Conservation (phyloP, 1,140 invertebrate genomes). For the Aphelenchoides avenae region DNA sequence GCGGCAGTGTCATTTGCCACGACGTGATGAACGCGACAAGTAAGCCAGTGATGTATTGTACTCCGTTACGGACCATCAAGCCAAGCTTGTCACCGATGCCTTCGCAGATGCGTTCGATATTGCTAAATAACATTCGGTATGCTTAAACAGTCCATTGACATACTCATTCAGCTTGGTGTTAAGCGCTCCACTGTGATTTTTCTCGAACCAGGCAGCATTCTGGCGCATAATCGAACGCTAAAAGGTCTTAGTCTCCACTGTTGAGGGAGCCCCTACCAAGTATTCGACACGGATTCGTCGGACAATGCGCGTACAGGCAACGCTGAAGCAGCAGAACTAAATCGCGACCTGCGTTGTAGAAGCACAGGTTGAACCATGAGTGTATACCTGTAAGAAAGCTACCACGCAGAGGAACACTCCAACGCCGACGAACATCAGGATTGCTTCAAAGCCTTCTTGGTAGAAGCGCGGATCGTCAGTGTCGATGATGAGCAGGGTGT, state of each 20-base stretch:
- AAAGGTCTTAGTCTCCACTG: too few relatives aligned
- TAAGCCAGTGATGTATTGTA: slow-evolving; percentile 36
- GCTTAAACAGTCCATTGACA: slow-evolving; percentile 61
- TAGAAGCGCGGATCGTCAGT: slow-evolving; percentile 15
- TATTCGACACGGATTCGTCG: slow-evolving; percentile 70
- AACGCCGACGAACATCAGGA: slow-evolving; percentile 15
- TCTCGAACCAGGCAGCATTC: slow-evolving; percentile 84
- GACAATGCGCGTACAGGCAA: slow-evolving; percentile 66
- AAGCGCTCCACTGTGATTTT: slow-evolving; percentile 77
- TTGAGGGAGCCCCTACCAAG: too few relatives aligned
- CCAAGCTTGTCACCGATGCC: slow-evolving; percentile 82
- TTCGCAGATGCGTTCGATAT: slow-evolving; percentile 79
- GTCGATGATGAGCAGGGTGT: slow-evolving; percentile 21
- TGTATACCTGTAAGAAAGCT: slow-evolving; percentile 23
- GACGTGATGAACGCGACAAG: slow-evolving; percentile 39
- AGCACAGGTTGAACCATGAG: too few relatives aligned
- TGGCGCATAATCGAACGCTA: too few relatives aligned
- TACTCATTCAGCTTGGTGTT: slow-evolving; percentile 81
- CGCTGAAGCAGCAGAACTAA: slow-evolving; percentile 60
- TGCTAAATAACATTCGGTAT: slow-evolving; percentile 64
- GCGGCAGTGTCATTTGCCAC: slow-evolving; percentile 46
- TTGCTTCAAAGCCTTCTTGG: slow-evolving; percentile 8
- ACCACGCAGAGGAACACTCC: slow-evolving; percentile 15
- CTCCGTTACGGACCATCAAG: slow-evolving; percentile 67
- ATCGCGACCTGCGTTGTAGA: slow-evolving; percentile 50